Evolutionary conservation across 1,140 invertebrate genomes (phyloP).

Genomic region (Bombus sibiricus): DNA sequence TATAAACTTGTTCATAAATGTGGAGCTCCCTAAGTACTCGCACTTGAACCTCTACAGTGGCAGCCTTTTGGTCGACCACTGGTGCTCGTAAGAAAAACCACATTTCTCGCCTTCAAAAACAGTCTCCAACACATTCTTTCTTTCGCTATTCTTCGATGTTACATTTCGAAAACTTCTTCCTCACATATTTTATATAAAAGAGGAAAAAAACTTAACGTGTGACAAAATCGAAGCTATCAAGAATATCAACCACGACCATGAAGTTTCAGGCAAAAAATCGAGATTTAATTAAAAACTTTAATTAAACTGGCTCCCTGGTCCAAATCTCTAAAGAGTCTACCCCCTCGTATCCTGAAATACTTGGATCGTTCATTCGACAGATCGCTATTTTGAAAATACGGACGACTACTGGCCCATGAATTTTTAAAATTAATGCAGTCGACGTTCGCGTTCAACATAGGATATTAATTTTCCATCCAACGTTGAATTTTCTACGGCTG

Average conservation of each 20-base stretch:
- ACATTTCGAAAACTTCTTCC: too few relatives aligned
- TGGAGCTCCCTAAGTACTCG: not conserved
- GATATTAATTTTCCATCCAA: not conserved
- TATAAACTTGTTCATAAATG: too few relatives aligned
- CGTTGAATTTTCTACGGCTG: not conserved
- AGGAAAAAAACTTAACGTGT: not conserved
- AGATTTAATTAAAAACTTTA: slow-evolving; percentile 41
- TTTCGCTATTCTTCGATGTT: too few relatives aligned
- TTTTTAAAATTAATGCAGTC: not conserved
- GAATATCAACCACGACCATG: not conserved
- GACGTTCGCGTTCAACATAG: not conserved
- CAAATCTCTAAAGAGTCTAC: not conserved
- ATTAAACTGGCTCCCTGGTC: slow-evolving; percentile 5
- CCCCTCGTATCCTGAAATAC: not conserved
- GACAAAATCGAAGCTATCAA: not conserved
- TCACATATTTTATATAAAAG: too few relatives aligned
- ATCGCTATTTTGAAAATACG: not conserved
- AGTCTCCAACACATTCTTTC: not conserved
- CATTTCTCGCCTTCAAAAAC: not conserved
- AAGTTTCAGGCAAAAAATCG: not conserved
- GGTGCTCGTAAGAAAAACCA: not conserved
- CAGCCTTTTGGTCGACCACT: not conserved
- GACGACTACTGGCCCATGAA: not conserved
- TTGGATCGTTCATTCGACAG: not conserved
- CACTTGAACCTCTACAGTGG: not conserved